A percentile compares a stretch with the other conserved stretches of the same genome.
These are phyloP conservation scores for Papilio polytes DNA, from an alignment of 1,140 invertebrate species.

Conservation along the genomic window DNA sequence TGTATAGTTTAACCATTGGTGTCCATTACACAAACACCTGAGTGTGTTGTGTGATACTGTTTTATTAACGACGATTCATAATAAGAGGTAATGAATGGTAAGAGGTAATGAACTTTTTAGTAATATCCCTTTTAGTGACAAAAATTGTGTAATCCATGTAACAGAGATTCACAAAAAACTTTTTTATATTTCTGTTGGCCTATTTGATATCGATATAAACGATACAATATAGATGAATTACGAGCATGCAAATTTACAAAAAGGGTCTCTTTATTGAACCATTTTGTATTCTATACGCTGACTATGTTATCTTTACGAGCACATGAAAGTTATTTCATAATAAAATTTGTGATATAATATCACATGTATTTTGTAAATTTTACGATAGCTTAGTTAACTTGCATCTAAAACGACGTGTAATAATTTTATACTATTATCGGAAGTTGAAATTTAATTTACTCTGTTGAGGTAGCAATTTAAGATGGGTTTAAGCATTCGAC, in stretches of 20 bases:
- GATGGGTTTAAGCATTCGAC: too few relatives aligned
- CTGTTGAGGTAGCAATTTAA: too few relatives aligned
- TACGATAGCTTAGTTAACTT: background rate
- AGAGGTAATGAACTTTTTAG: too few relatives aligned
- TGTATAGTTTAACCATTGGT: too few relatives aligned
- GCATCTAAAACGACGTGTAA: background rate
- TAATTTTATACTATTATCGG: background rate
- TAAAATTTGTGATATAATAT: constrained; percentile 8
- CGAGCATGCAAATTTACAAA: constrained; percentile 17
- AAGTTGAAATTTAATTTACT: too few relatives aligned
- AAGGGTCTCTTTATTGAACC: constrained; percentile 25
- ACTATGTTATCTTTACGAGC: constrained; percentile 26
- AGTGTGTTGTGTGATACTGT: too few relatives aligned
- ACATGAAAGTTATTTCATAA: constrained; percentile 23
- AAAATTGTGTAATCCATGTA: background rate
- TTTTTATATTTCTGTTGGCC: background rate
- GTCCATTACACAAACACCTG: too few relatives aligned
- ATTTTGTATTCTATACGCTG: constrained; percentile 28
- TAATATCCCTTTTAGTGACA: too few relatives aligned
- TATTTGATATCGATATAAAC: constrained; percentile 16
- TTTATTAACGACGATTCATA: too few relatives aligned
- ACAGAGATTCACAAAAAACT: background rate
- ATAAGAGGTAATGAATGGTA: too few relatives aligned
- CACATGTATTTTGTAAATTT: background rate
- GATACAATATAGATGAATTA: constrained; percentile 14